Evolutionary conservation across 2,888 invertebrate genomes (phyloP).

Genomic region (Eustalomyia histrio): DNA sequence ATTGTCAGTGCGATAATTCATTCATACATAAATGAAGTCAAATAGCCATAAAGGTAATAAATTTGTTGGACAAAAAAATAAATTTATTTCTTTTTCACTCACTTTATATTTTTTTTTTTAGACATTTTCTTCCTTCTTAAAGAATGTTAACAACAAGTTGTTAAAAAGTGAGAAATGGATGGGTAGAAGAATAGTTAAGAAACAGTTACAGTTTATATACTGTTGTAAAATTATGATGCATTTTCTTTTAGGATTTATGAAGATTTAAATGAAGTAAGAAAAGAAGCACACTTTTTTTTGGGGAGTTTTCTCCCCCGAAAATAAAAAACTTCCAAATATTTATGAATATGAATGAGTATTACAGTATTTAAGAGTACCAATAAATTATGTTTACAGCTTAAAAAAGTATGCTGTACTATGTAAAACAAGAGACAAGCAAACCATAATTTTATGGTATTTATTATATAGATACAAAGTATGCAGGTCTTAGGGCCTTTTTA

Average conservation of each 20-base stretch:
- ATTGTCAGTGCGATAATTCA: constrained; percentile 79
- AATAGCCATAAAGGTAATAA: constrained; percentile 62
- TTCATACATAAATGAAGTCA: constrained; percentile 62
- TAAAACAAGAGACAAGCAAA: constrained; percentile 20
- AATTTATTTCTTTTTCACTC: not conserved
- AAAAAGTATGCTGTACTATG: constrained; percentile 28
- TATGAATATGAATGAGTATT: constrained; percentile 68
- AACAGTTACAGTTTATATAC: constrained; percentile 1
- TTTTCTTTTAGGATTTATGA: constrained; percentile 71
- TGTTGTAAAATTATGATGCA: constrained; percentile 61
- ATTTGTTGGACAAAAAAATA: constrained; percentile 10
- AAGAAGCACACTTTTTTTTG: constrained; percentile 24
- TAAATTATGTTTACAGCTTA: constrained; percentile 59
- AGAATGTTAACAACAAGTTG: constrained; percentile 24
- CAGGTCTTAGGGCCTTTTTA: not conserved
- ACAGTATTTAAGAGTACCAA: constrained; percentile 56
- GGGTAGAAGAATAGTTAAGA: not conserved
- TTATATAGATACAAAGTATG: not conserved
- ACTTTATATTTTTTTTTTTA: not conserved
- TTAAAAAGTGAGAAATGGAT: not conserved
- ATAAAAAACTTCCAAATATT: constrained; percentile 40
- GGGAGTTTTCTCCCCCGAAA: not conserved
- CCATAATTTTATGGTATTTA: not conserved
- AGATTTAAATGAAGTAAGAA: constrained; percentile 66
- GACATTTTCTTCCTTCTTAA: not conserved